Percentiles rank a stretch among this genome's conserved stretches.
These are phyloP conservation scores for Idaea dimidiata DNA, from an alignment of 2,888 invertebrate species.

Conservation along the genomic window DNA sequence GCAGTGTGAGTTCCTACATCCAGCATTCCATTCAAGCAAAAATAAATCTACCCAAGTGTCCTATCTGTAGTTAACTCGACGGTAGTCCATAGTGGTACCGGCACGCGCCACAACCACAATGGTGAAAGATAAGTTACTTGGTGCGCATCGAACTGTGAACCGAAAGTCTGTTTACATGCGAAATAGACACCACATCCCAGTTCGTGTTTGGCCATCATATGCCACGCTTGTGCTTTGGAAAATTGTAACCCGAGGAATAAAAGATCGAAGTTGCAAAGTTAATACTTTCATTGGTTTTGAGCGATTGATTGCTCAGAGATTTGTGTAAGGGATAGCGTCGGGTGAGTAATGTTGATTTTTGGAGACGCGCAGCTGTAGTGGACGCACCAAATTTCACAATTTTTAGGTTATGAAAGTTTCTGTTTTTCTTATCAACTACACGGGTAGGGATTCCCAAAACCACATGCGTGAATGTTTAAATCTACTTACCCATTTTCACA, in stretches of 20 bases:
- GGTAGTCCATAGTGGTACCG: constrained; percentile 22
- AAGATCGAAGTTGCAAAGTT: not conserved
- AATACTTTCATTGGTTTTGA: constrained; percentile 39
- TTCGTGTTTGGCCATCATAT: constrained; percentile 62
- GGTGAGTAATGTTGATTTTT: not conserved
- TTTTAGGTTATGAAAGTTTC: too few relatives aligned
- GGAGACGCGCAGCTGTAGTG: not conserved
- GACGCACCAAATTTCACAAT: too few relatives aligned
- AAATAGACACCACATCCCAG: constrained; percentile 70
- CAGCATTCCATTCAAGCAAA: not conserved
- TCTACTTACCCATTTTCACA: too few relatives aligned
- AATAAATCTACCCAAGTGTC: constrained; percentile 36
- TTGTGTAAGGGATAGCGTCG: not conserved
- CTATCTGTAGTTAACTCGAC: constrained; percentile 40
- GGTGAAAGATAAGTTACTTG: constrained; percentile 80
- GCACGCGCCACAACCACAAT: constrained; percentile 78
- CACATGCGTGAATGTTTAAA: too few relatives aligned
- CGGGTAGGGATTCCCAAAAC: too few relatives aligned
- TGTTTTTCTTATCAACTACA: too few relatives aligned
- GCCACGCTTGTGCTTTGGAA: constrained; percentile 53
- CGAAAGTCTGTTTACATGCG: constrained; percentile 80
- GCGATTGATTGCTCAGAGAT: constrained; percentile 5
- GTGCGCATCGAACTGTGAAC: constrained; percentile 79
- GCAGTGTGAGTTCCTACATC: too few relatives aligned
- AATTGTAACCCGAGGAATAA: constrained; percentile 1